Conservation (phyloP, 2,888 invertebrate species). For the Adelphocoris suturalis region DNA sequence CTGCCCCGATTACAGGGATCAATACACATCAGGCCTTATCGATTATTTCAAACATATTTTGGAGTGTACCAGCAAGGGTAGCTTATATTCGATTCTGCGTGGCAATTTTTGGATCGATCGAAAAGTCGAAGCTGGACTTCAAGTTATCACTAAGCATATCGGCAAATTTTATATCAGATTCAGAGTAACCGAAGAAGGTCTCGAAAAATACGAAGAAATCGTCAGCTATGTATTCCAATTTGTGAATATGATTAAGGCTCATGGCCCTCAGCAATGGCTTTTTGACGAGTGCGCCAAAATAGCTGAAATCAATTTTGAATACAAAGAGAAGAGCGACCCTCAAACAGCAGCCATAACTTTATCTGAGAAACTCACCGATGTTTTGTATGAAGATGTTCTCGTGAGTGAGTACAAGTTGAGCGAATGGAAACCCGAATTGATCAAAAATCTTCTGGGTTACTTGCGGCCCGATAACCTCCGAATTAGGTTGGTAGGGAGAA, state of each 20-base stretch:
- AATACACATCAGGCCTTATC: slow-evolving; percentile 89
- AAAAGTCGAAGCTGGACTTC: slow-evolving; percentile 89
- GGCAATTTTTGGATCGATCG: slow-evolving; percentile 92
- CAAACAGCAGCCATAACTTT: background rate
- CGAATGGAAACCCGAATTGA: slow-evolving; percentile 92
- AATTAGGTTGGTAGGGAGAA: slow-evolving; percentile 31
- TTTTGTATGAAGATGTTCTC: slow-evolving; percentile 85
- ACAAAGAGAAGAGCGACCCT: background rate
- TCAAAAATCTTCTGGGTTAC: slow-evolving; percentile 85
- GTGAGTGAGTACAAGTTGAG: slow-evolving; percentile 87
- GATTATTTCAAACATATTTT: slow-evolving; percentile 94
- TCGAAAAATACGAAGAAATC: slow-evolving; percentile 93
- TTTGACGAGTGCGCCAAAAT: slow-evolving; percentile 38
- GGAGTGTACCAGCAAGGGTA: slow-evolving; percentile 97
- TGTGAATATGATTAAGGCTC: slow-evolving; percentile 78
- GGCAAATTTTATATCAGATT: slow-evolving; percentile 92
- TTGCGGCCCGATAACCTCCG: slow-evolving; percentile 89
- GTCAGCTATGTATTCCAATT: slow-evolving; percentile 87
- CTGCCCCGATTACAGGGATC: slow-evolving; percentile 89
- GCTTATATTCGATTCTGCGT: slow-evolving; percentile 92
- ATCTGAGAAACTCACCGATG: background rate
- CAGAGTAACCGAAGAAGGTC: slow-evolving; percentile 94
- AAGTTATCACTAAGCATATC: slow-evolving; percentile 90
- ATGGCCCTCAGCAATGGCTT: slow-evolving; percentile 1
- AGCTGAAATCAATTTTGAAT: slow-evolving; percentile 10